Evolutionary conservation across 2,797 vertebrate species (phyloP).

Genomic region (Microctenopoma lineatum): DNA sequence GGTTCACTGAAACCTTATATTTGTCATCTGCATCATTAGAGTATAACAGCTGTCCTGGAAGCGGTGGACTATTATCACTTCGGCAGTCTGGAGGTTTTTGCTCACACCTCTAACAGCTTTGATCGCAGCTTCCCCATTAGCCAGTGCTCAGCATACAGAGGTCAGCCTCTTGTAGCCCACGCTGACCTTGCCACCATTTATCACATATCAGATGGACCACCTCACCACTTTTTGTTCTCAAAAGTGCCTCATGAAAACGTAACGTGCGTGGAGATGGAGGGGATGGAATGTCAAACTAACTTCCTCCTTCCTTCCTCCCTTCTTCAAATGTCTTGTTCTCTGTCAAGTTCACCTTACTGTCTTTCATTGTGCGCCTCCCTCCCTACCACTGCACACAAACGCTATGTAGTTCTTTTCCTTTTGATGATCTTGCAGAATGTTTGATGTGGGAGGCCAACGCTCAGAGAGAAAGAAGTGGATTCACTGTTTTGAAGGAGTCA

Average conservation of each 20-base stretch:
- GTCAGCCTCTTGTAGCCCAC: not conserved
- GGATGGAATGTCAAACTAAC: constrained; percentile 41
- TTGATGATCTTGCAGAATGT: constrained; percentile 75
- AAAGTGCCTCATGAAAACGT: constrained; percentile 65
- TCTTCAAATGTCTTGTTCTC: constrained; percentile 1
- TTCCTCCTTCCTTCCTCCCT: constrained; percentile 20
- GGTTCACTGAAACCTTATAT: not conserved
- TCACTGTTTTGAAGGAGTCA: constrained; percentile 98
- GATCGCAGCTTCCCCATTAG: constrained; percentile 32
- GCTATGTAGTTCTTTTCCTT: constrained; percentile 17
- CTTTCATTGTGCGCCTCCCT: constrained; percentile 21
- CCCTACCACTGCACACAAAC: too few species aligned
- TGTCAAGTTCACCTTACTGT: constrained; percentile 31
- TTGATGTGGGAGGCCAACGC: constrained; percentile 84
- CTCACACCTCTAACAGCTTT: constrained; percentile 16
- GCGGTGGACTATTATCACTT: not conserved
- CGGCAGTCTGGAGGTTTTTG: constrained; percentile 6
- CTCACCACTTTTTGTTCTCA: constrained; percentile 35
- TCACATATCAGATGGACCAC: constrained; percentile 29
- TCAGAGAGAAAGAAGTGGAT: constrained; percentile 95
- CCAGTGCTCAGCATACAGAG: constrained; percentile 9
- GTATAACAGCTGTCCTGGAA: not conserved
- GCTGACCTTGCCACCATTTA: constrained; percentile 29
- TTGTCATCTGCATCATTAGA: not conserved
- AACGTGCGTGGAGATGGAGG: constrained; percentile 37